Evolutionary conservation across 2,888 invertebrate species (phyloP).

Genomic region (Cheilosia scutellata): DNA sequence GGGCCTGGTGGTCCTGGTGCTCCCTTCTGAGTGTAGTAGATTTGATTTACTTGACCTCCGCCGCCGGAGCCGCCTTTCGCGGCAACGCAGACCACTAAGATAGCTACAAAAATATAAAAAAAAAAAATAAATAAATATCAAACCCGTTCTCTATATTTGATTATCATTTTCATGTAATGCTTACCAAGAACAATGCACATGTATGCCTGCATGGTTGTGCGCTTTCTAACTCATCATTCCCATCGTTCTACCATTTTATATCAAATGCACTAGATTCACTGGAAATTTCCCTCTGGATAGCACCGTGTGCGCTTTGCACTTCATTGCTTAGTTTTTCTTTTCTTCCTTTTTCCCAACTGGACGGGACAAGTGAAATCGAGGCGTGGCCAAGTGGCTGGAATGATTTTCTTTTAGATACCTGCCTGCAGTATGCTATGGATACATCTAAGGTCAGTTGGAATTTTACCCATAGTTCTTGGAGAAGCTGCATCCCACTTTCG

Average conservation of each 20-base stretch:
- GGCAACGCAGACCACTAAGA: conserved; percentile 38
- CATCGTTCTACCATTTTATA: conserved; percentile 41
- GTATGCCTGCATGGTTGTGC: conserved; percentile 51
- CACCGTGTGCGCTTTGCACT: neutral
- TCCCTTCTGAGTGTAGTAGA: conserved; percentile 77
- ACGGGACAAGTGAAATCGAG: no score
- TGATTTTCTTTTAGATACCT: no score
- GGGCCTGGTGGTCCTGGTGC: conserved; percentile 77
- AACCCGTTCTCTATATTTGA: neutral
- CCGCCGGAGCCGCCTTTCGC: conserved; percentile 18
- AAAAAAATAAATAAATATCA: neutral
- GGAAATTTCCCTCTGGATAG: neutral
- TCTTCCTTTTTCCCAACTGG: no score
- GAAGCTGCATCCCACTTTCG: no score
- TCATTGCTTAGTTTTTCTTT: neutral
- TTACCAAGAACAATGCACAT: conserved; percentile 53
- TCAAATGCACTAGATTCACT: conserved; percentile 29
- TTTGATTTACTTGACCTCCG: conserved; percentile 18
- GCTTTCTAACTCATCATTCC: conserved; percentile 23
- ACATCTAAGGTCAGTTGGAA: no score
- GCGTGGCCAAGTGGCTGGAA: no score
- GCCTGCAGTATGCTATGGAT: no score
- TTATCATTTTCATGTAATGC: neutral
- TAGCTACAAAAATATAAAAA: conserved; percentile 2
- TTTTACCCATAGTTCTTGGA: no score